Evolutionary conservation across 2,113 vertebrate genomes (phyloP).

Genomic region (Crotalus helleri): DNA sequence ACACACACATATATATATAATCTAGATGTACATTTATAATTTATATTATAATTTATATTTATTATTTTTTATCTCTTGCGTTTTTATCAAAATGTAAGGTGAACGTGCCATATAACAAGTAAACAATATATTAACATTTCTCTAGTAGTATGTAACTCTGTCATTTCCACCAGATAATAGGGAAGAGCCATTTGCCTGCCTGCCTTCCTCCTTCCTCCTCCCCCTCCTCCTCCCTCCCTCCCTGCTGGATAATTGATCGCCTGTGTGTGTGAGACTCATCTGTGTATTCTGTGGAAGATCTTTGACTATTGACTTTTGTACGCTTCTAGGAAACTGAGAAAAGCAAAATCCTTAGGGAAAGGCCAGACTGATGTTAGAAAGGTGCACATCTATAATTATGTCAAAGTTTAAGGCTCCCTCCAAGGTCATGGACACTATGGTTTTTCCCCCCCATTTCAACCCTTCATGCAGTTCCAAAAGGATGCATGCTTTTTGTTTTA

Average conservation of each 20-base stretch:
- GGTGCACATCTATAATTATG: slow-evolving; percentile 17
- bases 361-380: slow-evolving; percentile 10
- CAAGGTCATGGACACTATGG: slow-evolving; percentile 34
- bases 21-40: neutral
- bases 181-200: neutral
- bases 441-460: neutral
- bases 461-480: slow-evolving; percentile 2
- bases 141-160: neutral
- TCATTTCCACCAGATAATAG: slow-evolving; percentile 8
- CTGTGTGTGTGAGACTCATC: neutral
- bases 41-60: too few relatives aligned
- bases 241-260: slow-evolving; percentile 15
- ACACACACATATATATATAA: neutral
- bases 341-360: slow-evolving; percentile 15
- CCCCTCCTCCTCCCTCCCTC: neutral
- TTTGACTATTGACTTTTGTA: slow-evolving; percentile 33
- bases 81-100: neutral
- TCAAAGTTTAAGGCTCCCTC: slow-evolving; percentile 29
- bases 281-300: slow-evolving; percentile 4
- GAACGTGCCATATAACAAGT: neutral
- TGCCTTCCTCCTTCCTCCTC: neutral
- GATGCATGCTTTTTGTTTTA: slow-evolving; percentile 15
- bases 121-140: slow-evolving; percentile 6
- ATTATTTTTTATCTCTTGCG: too few relatives aligned
- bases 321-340: neutral